A percentile compares a stretch with the other conserved stretches of the same genome.
Conservation (phyloP, 2,888 invertebrate species). For the Amblyteles armatorius region DNA sequence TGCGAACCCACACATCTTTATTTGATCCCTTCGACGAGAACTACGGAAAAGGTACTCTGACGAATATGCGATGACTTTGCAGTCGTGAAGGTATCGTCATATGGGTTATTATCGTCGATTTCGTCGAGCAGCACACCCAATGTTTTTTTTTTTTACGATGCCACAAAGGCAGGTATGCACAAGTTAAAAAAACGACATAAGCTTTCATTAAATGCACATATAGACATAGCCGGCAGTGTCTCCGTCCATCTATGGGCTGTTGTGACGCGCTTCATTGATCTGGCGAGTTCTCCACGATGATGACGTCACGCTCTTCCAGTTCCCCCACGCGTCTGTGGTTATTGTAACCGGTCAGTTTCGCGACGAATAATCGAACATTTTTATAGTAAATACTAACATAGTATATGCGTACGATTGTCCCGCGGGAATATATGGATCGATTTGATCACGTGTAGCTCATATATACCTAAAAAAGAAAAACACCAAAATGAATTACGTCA, state of each 20-base stretch:
- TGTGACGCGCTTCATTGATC: constrained; percentile 66
- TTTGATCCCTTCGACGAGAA: constrained; percentile 14
- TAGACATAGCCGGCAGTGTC: constrained; percentile 11
- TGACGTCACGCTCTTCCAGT: constrained; percentile 75
- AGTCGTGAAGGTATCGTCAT: constrained; percentile 14
- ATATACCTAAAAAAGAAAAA: too few species aligned
- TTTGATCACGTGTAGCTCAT: not conserved
- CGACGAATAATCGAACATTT: constrained; percentile 10
- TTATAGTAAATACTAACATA: not conserved
- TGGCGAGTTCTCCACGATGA: constrained; percentile 67
- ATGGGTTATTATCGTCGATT: constrained; percentile 17
- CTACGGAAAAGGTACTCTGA: not conserved
- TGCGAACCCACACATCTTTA: constrained; percentile 16
- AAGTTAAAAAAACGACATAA: constrained; percentile 20
- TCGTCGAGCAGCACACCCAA: constrained; percentile 19
- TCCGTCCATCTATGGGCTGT: constrained; percentile 62
- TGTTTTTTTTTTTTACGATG: constrained; percentile 21
- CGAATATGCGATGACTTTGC: constrained; percentile 13
- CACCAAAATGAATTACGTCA: too few species aligned
- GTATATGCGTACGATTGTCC: constrained; percentile 1
- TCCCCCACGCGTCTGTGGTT: constrained; percentile 68
- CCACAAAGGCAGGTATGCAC: not conserved
- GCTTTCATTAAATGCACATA: not conserved
- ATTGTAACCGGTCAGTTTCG: constrained; percentile 26
- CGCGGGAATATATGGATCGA: constrained; percentile 20